Base-by-base conservation (phyloP, 1,140 invertebrate genomes). In the Brachionus sp. region DNA sequence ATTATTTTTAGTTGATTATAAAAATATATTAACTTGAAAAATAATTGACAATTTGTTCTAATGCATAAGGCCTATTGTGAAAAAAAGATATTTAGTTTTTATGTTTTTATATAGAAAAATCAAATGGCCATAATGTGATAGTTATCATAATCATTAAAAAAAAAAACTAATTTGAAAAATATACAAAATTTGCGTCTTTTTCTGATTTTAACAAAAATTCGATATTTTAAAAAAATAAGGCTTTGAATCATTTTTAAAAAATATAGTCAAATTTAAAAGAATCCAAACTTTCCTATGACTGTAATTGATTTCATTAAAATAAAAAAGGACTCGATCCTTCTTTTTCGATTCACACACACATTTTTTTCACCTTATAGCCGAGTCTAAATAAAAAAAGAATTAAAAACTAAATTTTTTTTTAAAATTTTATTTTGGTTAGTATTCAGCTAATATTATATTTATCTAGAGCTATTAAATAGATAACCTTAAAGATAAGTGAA, bases 401-500 rank as follows among this genome's bases (percentile, higher is more conserved):
- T 29, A 1, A 66, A 23, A 35, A n/a, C 13, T 12, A 5, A 16
- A 37, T 4, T 13, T n/a, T 29, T 25, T 25, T 64, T 64, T 33
- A 5, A 2, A 53, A 57, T 13, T 29, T 13, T 13, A 66, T 12
- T 23, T 25, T 19, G 12, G 64, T 66, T 66, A 66, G 64, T 66
- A 33, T 5, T 66, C 9, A 37, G 33, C 25, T 33, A 33, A 12
- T 9, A 33, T 29, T 33, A 66, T 33, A 33, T 66, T 66, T 33
- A 19, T 66, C 64, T 66, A 66, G 13, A 66, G 33, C 25, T 37
- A n/a, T 66, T 66, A 12, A 33, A 66, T 66, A 33, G 64, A 33
- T 39, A 70, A 70, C 66, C 66, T 70, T 70, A 70, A 16, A 70
- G 37, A 70, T 70, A 39, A 70, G 33, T 46, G 13, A 75, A 75